Percentiles rank a stretch among this genome's conserved stretches.
Evolutionary conservation across 2,797 vertebrate genomes (phyloP).

Genomic region (Sebastes minor): DNA sequence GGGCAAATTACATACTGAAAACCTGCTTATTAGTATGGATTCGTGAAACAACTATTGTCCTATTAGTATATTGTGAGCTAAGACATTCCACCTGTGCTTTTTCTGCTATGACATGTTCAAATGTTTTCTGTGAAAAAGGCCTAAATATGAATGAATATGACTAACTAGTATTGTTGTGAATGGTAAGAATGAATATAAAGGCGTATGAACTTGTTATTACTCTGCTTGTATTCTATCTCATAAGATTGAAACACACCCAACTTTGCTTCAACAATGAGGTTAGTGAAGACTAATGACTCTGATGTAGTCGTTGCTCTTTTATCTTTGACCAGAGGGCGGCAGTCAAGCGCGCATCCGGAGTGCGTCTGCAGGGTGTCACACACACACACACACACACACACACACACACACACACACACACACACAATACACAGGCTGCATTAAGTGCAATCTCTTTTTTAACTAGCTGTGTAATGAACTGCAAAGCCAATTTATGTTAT

Average conservation of each 20-base stretch:
- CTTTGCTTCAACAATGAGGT: neutral
- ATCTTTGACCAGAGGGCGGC: constrained; percentile 64
- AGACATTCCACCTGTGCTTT: neutral
- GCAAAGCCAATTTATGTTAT: neutral
- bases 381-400: neutral
- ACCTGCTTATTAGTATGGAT: neutral
- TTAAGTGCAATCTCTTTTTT: neutral
- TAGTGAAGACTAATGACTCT: neutral
- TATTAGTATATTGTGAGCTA: neutral
- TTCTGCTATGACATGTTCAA: too few species aligned
- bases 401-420: neutral
- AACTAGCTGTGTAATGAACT: neutral
- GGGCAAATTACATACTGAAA: neutral
- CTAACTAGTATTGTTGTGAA: neutral
- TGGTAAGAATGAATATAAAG: neutral
- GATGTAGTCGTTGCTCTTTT: constrained; percentile 7
- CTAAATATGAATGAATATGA: neutral
- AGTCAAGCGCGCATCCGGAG: constrained; percentile 28
- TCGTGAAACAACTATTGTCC: neutral
- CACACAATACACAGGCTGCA: neutral
- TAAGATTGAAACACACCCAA: neutral
- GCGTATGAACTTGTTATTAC: neutral
- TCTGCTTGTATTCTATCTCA: neutral
- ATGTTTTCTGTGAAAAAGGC: too few species aligned
- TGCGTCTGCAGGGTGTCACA: constrained; percentile 10